Percentiles rank a stretch among this genome's conserved stretches.
These are phyloP conservation scores for Hylaea fasciaria DNA, from an alignment of 2,888 invertebrate genomes.

Conservation along the genomic window DNA sequence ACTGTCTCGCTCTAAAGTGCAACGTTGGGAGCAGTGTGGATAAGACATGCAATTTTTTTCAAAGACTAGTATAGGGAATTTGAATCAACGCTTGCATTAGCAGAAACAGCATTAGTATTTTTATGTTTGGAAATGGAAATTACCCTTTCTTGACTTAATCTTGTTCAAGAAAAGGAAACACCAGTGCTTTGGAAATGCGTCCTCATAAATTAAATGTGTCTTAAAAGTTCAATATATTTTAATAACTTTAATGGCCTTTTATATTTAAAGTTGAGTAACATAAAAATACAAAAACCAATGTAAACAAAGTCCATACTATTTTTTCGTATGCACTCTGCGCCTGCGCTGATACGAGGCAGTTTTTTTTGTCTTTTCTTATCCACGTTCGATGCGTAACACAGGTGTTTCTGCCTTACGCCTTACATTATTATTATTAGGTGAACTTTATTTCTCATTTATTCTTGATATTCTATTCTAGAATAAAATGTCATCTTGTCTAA, in stretches of 20 bases:
- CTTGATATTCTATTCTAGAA: not conserved
- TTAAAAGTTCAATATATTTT: too few species aligned
- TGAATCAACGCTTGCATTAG: too few species aligned
- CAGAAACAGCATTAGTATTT: too few species aligned
- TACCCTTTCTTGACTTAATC: too few species aligned
- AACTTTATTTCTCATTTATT: not conserved
- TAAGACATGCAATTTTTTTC: slow-evolving; percentile 38
- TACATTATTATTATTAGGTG: slow-evolving; percentile 28
- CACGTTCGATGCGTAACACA: slow-evolving; percentile 77
- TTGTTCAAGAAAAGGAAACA: too few species aligned
- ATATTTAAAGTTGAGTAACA: not conserved
- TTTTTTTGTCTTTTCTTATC: slow-evolving; percentile 59
- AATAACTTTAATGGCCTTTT: too few species aligned
- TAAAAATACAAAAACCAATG: slow-evolving; percentile 18
- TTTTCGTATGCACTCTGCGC: slow-evolving; percentile 49
- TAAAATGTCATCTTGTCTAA: too few species aligned
- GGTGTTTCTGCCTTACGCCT: slow-evolving; percentile 68
- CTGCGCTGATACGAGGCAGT: slow-evolving; percentile 48
- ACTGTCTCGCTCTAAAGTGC: slow-evolving; percentile 59
- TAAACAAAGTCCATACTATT: slow-evolving; percentile 56
- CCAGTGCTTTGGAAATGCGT: too few species aligned
- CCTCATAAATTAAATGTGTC: too few species aligned
- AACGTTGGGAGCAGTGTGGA: slow-evolving; percentile 65
- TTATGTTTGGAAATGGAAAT: too few species aligned
- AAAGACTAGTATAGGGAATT: too few species aligned